Base-by-base conservation (phyloP, 2,113 vertebrate species). In the Ciconia stormi region DNA sequence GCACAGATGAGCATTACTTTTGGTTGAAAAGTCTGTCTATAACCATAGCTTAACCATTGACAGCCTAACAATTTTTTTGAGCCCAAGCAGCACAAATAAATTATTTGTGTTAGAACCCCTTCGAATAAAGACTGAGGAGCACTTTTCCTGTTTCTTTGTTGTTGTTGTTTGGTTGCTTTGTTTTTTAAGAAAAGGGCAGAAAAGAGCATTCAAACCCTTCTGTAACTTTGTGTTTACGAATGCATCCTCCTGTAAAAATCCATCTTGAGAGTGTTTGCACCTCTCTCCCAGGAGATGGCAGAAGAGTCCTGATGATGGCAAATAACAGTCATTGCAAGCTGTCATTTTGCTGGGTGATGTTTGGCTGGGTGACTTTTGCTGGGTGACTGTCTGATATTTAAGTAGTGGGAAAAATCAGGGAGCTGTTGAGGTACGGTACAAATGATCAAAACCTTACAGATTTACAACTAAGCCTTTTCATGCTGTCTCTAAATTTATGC, bases 211-310 rank as follows among this genome's bases (percentile, higher is more conserved):
- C 27, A 6, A 23, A 62, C 26, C 10, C 4, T 29, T 36, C 16
- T 56, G 11, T 22, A 44, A 32, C 25, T 66, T 22, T 4, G 73
- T 10, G 16, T 49, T 88, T 52, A 2, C 6, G 17, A 10, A 18
- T 19, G 9, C 19, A 11, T 29, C 8, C 23, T n/a, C 22, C 12
- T 16, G 23, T 7, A 23, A 56, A 67, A 82, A 63, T 44, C 21
- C 32, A 2, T 14, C 23, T 16, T 4, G 71, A 40, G 25, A 7
- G 22, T 21, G 32, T 63, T 90, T 46, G 16, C 61, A 7, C 5
- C 6, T 77, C 16, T 79, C 46, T 74, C 53, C 96, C 94, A 89
- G 84, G 55, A 97, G 96, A 66, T 95, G 96, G 92, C 95, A 95
- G 95, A 49, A 95, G 81, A 94, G 55, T 12, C 69, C 52, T 4